These are phyloP conservation scores for Menidia menidia DNA, from an alignment of 2,797 vertebrate species.

Conservation along the genomic window DNA sequence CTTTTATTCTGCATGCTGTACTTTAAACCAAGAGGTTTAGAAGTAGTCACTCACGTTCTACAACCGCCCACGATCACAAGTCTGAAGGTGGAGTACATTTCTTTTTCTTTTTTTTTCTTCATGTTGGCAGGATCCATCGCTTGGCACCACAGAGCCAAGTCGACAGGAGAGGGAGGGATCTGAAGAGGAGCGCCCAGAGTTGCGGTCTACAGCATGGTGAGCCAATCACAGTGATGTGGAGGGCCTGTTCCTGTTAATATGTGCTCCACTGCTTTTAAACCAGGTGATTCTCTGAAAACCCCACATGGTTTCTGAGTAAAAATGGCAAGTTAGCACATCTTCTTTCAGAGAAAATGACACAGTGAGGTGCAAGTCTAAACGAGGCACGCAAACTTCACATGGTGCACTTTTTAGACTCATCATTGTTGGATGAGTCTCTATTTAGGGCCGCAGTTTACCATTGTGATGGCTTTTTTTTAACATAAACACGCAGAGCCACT, in stretches of 20 bases:
- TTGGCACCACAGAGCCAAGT: conserved; percentile 70
- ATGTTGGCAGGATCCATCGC: conserved; percentile 68
- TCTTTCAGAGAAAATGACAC: conserved; percentile 39
- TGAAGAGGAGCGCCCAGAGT: conserved; percentile 64
- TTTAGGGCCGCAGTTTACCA: too few species aligned
- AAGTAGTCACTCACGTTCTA: conserved; percentile 1
- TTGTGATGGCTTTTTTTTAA: neutral
- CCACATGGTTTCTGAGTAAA: neutral
- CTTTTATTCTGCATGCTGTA: conserved; percentile 22
- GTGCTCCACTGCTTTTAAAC: conserved; percentile 15
- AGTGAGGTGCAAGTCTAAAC: conserved; percentile 25
- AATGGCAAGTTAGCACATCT: conserved; percentile 29
- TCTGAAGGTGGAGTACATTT: conserved; percentile 56
- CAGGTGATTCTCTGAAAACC: conserved; percentile 4
- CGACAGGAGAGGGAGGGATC: conserved; percentile 74
- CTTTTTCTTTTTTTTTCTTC: conserved; percentile 19
- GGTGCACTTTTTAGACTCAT: neutral
- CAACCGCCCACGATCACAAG: conserved; percentile 27
- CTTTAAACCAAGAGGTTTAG: conserved; percentile 33
- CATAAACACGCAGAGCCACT: too few species aligned
- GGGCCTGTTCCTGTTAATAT: neutral
- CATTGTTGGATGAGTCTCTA: neutral
- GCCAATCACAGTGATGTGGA: conserved; percentile 46
- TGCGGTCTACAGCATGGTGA: conserved; percentile 81
- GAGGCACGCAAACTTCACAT: conserved; percentile 26